Base-by-base conservation (phyloP, 2,888 invertebrate genomes). In the Crematogaster levior region DNA sequence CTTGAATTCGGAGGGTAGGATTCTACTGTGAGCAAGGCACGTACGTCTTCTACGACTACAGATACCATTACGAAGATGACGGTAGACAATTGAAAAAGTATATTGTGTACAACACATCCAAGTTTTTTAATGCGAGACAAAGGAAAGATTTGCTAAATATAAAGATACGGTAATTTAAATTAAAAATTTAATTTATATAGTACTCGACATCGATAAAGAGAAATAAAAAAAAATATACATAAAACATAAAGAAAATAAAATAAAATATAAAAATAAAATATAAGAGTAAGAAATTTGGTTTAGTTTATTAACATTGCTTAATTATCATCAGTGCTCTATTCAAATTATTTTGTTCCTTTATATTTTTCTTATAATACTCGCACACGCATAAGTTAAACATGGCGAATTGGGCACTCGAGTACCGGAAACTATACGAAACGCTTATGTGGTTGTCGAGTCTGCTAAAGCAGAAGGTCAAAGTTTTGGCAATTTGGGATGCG, bases 21-120 rank as follows among this genome's bases (percentile, higher is more conserved):
- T 79, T 70, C 48, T 43, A 61, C 37, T 61, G 65, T 34, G 83
- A 74, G 63, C 70, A 60, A 81, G 68, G 83, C 90, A 90, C 88
- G 87, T 91, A 87, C 88, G 83, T 87, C 84, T 87, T 86, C 82
- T 87, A 90, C 84, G 85, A 86, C 85, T 86, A 83, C 83, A 85
- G 86, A 88, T 88, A 85, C 84, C 80, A 85, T 90, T 88, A 84
- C 88, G 82, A 89, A 87, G 85, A 87, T 87, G 88, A 80, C 86
- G 83, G 82, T 72, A 48, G 80, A 73, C 82, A 88, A 90, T 84
- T 86, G 89, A 88, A 90, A 89, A 86, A 87, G 84, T 5, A n/a
- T n/a, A n/a, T n/a, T 3, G 34, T 87, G 89, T 83, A 86, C 79
- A 86, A 84, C 83, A 63, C 84, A 58, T 58, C 53, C 53, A 30